Evolutionary conservation across 64 coral and sea anemone species (phyloP).

Genomic region (Dendrophyllia cribrosa): DNA sequence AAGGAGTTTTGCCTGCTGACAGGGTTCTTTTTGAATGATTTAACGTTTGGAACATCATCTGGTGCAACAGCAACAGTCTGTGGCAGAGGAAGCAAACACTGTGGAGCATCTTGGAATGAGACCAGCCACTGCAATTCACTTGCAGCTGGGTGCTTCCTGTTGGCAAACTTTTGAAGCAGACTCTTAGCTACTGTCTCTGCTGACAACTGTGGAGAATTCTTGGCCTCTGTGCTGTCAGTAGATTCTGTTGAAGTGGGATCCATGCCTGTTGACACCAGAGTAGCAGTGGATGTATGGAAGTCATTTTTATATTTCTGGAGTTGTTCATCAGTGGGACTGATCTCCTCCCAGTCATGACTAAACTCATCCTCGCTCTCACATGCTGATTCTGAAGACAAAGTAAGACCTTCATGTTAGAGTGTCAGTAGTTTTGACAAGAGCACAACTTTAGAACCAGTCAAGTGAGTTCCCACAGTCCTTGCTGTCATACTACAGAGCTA

Average conservation of each 20-base stretch:
- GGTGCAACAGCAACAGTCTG: slow-evolving; percentile 82
- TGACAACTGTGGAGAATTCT: slow-evolving; percentile 74
- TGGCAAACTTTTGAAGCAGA: slow-evolving; percentile 88
- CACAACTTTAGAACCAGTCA: too few species aligned
- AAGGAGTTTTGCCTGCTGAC: slow-evolving; percentile 16
- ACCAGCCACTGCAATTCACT: slow-evolving; percentile 94
- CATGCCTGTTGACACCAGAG: neutral
- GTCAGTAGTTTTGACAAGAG: neutral
- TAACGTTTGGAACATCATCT: slow-evolving; percentile 77
- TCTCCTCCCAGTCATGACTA: slow-evolving; percentile 64
- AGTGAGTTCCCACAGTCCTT: too few species aligned
- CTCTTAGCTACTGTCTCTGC: slow-evolving; percentile 92
- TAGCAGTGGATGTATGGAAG: slow-evolving; percentile 25
- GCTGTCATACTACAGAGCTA: too few species aligned
- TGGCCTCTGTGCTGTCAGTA: slow-evolving; percentile 24
- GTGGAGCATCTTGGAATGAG: slow-evolving; percentile 93
- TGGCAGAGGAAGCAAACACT: slow-evolving; percentile 89
- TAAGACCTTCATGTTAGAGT: neutral
- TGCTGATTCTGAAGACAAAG: slow-evolving; percentile 29
- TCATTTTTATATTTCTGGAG: neutral
- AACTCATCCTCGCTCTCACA: slow-evolving; percentile 49
- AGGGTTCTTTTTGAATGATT: slow-evolving; percentile 1
- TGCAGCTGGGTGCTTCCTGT: slow-evolving; percentile 83
- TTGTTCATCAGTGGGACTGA: slow-evolving; percentile 13
- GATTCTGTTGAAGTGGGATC: neutral